phyloP scores from a whole-genome alignment of 2,113 vertebrate genomes.

The Coracopsis vasa region DNA sequence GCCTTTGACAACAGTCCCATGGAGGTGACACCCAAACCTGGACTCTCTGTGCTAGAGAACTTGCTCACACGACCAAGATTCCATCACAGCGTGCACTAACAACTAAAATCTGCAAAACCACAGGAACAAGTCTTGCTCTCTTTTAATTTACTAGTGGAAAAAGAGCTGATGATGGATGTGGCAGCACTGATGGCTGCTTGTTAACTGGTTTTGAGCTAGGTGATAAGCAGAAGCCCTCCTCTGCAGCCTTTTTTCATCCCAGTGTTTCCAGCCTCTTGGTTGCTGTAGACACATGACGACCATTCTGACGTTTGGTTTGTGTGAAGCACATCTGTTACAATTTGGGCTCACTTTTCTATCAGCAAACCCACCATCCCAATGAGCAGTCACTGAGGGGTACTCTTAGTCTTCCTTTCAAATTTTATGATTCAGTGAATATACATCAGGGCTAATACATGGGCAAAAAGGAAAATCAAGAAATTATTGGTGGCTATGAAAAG shows the following conservation, averaged over 20 bases:
- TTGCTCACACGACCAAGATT: not conserved
- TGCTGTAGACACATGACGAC: not conserved
- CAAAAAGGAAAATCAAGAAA: not conserved
- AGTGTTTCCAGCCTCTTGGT: not conserved
- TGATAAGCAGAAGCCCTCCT: not conserved
- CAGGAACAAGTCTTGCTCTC: not conserved
- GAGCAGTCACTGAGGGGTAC: not conserved
- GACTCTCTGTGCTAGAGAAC: fast-evolving
- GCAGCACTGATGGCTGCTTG: not conserved
- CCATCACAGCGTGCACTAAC: not conserved
- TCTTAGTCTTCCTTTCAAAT: not conserved
- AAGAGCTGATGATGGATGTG: not conserved
- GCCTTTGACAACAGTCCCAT: not conserved
- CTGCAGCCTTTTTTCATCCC: not conserved
- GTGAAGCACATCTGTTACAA: not conserved
- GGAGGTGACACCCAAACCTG: not conserved
- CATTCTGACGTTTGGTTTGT: not conserved
- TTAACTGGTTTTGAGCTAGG: not conserved
- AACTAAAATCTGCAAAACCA: not conserved
- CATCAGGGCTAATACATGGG: not conserved
- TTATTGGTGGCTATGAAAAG: not conserved
- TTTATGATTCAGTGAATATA: not conserved
- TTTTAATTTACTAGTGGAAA: not conserved
- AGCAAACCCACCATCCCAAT: not conserved
- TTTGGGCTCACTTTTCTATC: not conserved